Evolutionary conservation across 1,140 invertebrate species (phyloP).

Genomic region (Dinoponera quadriceps): DNA sequence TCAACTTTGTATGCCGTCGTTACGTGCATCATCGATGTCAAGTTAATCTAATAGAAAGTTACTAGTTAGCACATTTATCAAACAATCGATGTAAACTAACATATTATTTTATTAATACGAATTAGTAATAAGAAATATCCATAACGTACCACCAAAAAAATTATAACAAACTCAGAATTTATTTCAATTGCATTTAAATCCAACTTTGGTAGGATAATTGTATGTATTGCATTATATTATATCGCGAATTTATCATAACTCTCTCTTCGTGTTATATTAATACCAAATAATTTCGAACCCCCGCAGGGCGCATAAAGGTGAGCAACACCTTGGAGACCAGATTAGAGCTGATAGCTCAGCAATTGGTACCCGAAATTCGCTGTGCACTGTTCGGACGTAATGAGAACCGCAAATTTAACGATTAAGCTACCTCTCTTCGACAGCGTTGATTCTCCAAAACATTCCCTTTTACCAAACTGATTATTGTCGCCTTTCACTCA

Average conservation of each 20-base stretch:
- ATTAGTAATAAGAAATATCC: background rate
- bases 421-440: conserved; percentile 88
- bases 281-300: conserved; percentile 24
- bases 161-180: background rate
- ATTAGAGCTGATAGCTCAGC: conserved; percentile 96
- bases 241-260: conserved; percentile 18
- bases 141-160: conserved; percentile 3
- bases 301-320: conserved; percentile 90
- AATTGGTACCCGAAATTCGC: conserved; percentile 97
- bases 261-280: background rate
- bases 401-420: conserved; percentile 98
- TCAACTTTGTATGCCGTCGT: too few relatives aligned
- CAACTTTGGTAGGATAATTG: background rate
- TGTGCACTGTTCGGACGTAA: conserved; percentile 97
- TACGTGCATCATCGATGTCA: too few relatives aligned
- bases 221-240: conserved; percentile 1
- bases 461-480: conserved; percentile 75
- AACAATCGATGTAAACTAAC: too few relatives aligned
- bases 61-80: too few relatives aligned
- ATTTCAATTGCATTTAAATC: background rate
- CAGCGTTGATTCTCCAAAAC: conserved; percentile 69
- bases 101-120: background rate
- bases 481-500: conserved; percentile 51
- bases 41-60: too few relatives aligned
- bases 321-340: conserved; percentile 97